Evolutionary conservation across 2,888 invertebrate species (phyloP).

Genomic region (Pollenia griseotomentosa): DNA sequence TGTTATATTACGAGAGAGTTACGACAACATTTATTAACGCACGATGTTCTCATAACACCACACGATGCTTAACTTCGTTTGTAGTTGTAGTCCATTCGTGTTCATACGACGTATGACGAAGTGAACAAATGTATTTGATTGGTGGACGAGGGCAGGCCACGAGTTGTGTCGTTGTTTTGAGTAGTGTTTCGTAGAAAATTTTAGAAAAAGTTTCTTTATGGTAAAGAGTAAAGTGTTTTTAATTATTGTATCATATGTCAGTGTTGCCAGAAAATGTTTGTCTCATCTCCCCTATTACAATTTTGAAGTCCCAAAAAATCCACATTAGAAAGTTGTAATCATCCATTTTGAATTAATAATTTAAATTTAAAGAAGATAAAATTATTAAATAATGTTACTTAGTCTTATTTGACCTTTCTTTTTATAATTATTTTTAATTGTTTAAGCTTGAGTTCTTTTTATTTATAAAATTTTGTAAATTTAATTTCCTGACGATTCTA

Average conservation of each 20-base stretch:
- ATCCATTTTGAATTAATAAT: no score
- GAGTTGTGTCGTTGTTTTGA: conserved; percentile 39
- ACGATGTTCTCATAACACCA: conserved; percentile 35
- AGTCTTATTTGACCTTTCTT: no score
- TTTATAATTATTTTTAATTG: no score
- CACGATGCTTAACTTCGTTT: conserved; percentile 48
- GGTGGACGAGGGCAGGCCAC: conserved; percentile 53
- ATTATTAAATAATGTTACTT: no score
- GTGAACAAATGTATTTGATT: conserved; percentile 63
- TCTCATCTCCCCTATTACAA: background rate
- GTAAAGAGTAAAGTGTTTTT: background rate
- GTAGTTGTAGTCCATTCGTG: background rate
- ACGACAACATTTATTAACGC: conserved; percentile 3
- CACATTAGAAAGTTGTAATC: no score
- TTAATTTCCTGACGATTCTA: no score
- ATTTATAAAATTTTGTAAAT: no score
- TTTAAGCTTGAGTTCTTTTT: no score
- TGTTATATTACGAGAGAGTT: background rate
- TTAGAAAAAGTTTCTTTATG: background rate
- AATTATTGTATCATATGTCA: background rate
- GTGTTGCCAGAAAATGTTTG: background rate
- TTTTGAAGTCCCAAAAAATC: no score
- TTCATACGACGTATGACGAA: conserved; percentile 62
- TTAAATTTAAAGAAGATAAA: no score
- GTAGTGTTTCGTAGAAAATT: conserved; percentile 2